Evolutionary conservation across 2,888 invertebrate species (phyloP), one percentile per base, ranked within the genome.

Genomic region (Nebria salina): DNA sequence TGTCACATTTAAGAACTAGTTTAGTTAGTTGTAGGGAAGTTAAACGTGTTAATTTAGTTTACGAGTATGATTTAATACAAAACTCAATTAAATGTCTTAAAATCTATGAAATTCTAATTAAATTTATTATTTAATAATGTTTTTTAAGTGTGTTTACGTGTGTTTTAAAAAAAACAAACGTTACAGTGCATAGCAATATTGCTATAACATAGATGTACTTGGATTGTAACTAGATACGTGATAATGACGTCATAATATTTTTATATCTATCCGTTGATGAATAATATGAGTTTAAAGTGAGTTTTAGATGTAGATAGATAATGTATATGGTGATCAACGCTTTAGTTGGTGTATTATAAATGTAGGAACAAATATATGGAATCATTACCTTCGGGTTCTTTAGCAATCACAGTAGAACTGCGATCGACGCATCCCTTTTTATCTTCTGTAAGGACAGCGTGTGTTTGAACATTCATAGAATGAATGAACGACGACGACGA

Each of bases 351-450:
- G 34, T 5, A 34, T 34, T 34, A 34, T 34, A 54, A 7, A 54
- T 6, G 4, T 8, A 54, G 54, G 75, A 79, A 80, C 20, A 25
- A 70, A 80, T 75, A 70, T 72, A 72, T 82, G 25, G 75, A 25
- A 20, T 77, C 83, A 86, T 94, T 95, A 91, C 95, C 96, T 93
- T 96, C 96, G 86, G 96, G 95, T 88, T 96, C 96, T 93, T 96
- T 96, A 89, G 96, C 96, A 91, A 97, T 96, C 89, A 97, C 97
- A 89, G 97, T 97, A 90, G 96, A 95, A 90, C 96, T 95, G 91
- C 96, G 94, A 92, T 97, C 96, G 91, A 96, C 96, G 88, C 95
- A 95, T 91, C 95, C 95, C 91, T 96, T 96, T 92, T 96, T 96
- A 92, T 96, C 96, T 91, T 96, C 95, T 93, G 95, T 89, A 72